A percentile compares a stretch with the other conserved stretches of the same genome.
Evolutionary conservation across 2,888 invertebrate genomes (phyloP).

Genomic region (Calameuta filiformis): DNA sequence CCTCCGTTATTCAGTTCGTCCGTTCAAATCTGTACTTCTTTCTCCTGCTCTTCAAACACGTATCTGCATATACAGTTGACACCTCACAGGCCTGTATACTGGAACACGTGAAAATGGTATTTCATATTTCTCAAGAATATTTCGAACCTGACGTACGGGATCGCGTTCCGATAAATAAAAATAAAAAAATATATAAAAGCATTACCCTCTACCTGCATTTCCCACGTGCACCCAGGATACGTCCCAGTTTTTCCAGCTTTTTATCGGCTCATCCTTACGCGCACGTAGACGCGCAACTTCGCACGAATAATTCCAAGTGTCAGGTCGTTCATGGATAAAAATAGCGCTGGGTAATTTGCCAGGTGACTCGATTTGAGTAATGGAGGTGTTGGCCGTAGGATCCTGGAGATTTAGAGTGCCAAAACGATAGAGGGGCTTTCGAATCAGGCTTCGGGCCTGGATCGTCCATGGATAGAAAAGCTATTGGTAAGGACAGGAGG

Average conservation of each 20-base stretch:
- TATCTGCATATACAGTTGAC: no score
- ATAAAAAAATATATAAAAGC: background rate
- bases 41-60: no score
- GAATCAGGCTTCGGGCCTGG: slow-evolving; percentile 11
- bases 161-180: no score
- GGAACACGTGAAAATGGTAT: no score
- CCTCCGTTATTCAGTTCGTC: no score
- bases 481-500: background rate
- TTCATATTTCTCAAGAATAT: no score
- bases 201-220: background rate
- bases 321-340: slow-evolving; percentile 2
- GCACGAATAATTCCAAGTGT: background rate
- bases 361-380: slow-evolving; percentile 21
- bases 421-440: slow-evolving; percentile 6
- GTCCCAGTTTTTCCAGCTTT: background rate
- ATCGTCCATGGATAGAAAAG: background rate
- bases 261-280: background rate
- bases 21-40: no score
- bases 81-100: no score
- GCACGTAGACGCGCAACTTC: background rate
- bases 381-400: slow-evolving; percentile 8
- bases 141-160: no score
- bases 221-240: background rate
- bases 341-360: slow-evolving; percentile 15
- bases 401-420: slow-evolving; percentile 9